phyloP scores from a whole-genome alignment of 2,113 vertebrate species.

The Cyprinodon tularosa region DNA sequence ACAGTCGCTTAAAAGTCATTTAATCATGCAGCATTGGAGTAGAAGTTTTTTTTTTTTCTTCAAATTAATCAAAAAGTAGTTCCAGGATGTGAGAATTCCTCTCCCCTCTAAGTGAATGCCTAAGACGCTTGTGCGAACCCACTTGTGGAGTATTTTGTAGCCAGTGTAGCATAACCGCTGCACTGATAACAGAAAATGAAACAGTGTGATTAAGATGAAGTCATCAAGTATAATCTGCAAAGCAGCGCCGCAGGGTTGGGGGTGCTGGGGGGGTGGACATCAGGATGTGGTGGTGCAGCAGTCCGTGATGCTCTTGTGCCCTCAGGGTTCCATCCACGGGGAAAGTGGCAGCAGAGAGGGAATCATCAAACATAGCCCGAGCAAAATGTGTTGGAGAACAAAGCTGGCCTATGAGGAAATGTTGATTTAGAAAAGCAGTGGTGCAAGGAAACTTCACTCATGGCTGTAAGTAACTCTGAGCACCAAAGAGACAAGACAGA shows the following conservation, averaged over 20 bases:
- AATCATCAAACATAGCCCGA: conserved; percentile 76
- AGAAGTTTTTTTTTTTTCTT: conserved; percentile 42
- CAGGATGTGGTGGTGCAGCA: conserved; percentile 70
- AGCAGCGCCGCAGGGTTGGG: conserved; percentile 60
- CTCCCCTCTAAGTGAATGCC: conserved; percentile 3
- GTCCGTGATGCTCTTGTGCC: conserved; percentile 66
- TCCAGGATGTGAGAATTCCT: not conserved
- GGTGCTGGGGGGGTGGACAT: conserved; percentile 34
- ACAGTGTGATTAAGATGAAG: conserved; percentile 79
- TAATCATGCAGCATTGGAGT: conserved; percentile 2
- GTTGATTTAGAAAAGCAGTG: conserved; percentile 69
- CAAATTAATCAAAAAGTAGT: conserved; percentile 28
- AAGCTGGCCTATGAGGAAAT: conserved; percentile 52
- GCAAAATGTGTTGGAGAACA: conserved; percentile 57
- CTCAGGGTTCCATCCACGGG: conserved; percentile 52
- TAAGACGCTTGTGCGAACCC: conserved; percentile 35
- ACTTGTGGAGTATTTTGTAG: conserved; percentile 58
- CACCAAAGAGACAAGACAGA: conserved; percentile 30
- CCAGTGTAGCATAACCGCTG: conserved; percentile 37
- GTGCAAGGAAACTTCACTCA: conserved; percentile 65
- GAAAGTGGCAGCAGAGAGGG: conserved; percentile 76
- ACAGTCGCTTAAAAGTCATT: conserved; percentile 18
- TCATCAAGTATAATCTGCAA: conserved; percentile 72
- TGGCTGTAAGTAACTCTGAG: conserved; percentile 64
- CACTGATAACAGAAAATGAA: conserved; percentile 74